These are phyloP conservation scores for Thomomys bottae DNA, from an alignment of 2,113 vertebrate genomes.

Conservation along the genomic window DNA sequence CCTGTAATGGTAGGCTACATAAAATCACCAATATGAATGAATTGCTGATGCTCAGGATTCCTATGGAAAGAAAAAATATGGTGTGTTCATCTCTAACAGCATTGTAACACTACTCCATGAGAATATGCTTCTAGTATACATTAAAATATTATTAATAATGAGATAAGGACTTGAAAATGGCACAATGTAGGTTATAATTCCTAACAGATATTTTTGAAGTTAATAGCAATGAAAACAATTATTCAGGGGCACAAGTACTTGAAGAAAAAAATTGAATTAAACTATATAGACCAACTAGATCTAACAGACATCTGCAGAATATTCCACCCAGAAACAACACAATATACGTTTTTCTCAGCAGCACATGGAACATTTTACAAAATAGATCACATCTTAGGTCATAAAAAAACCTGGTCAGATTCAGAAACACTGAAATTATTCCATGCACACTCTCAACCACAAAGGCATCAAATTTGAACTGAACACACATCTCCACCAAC, in stretches of 20 bases:
- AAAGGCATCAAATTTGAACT: too few relatives aligned
- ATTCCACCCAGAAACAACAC: too few relatives aligned
- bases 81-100: background rate
- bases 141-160: background rate
- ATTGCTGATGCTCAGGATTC: conserved; percentile 53
- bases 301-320: too few relatives aligned
- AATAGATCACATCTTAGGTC: too few relatives aligned
- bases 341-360: too few relatives aligned
- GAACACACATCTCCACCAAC: too few relatives aligned
- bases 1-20: background rate
- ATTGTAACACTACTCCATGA: conserved; percentile 15
- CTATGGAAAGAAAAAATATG: conserved; percentile 49
- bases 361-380: too few relatives aligned
- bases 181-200: background rate
- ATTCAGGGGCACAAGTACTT: background rate
- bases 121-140: background rate
- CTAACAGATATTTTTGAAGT: background rate
- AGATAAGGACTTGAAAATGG: background rate
- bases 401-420: too few relatives aligned
- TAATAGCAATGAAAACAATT: background rate
- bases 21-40: conserved; percentile 52
- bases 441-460: too few relatives aligned
- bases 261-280: too few relatives aligned
- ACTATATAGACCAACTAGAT: too few relatives aligned
- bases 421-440: too few relatives aligned